These are phyloP conservation scores for Rhagium mordax DNA, from an alignment of 2,888 invertebrate species.

Conservation along the genomic window DNA sequence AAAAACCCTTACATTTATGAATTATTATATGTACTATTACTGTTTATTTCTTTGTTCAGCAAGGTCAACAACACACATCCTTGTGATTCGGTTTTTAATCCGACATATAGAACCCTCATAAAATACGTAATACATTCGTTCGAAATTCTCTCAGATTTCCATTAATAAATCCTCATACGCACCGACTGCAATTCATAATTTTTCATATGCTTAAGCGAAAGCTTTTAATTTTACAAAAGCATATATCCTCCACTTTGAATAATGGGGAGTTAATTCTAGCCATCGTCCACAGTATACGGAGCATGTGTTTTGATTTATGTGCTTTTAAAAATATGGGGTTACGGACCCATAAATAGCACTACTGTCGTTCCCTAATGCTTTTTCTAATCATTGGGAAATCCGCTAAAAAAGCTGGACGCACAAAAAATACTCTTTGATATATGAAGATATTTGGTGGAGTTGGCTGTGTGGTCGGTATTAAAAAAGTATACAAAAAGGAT, in stretches of 20 bases:
- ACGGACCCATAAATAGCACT: slow-evolving; percentile 59
- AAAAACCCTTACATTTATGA: too few relatives aligned
- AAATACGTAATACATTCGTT: slow-evolving; percentile 4
- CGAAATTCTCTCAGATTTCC: slow-evolving; percentile 14
- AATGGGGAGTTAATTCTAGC: slow-evolving; percentile 63
- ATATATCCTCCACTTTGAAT: slow-evolving; percentile 55
- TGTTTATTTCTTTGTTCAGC: too few relatives aligned
- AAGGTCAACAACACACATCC: too few relatives aligned
- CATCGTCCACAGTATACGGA: slow-evolving; percentile 56
- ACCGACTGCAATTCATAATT: slow-evolving; percentile 48
- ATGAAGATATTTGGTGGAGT: slow-evolving; percentile 36
- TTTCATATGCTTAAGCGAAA: slow-evolving; percentile 52
- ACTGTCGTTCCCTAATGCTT: slow-evolving; percentile 53
- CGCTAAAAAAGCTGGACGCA: slow-evolving; percentile 30
- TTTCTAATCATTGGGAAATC: slow-evolving; percentile 47
- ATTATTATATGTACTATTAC: too few relatives aligned
- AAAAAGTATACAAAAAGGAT: slow-evolving; percentile 3
- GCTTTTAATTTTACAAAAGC: slow-evolving; percentile 57
- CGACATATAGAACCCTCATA: not conserved
- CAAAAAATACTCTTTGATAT: slow-evolving; percentile 38
- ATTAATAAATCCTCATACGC: slow-evolving; percentile 24
- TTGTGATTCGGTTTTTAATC: too few relatives aligned
- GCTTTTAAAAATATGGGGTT: slow-evolving; percentile 61
- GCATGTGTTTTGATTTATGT: slow-evolving; percentile 61
- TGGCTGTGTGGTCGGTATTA: not conserved